phyloP scores from a whole-genome alignment of 2,888 invertebrate species.

The Ophion costatus region DNA sequence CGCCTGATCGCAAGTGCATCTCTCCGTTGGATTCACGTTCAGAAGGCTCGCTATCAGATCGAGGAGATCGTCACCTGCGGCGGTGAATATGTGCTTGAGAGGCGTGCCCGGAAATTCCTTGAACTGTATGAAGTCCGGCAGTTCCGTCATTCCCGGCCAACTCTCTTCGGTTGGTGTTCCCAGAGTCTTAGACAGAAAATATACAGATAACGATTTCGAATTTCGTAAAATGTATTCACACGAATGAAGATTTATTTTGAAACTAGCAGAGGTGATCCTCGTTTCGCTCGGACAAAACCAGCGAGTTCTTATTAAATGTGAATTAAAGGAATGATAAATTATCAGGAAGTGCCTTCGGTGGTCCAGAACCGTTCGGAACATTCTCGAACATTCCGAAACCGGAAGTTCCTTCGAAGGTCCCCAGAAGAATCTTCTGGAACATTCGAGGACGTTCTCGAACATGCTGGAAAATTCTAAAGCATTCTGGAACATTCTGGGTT shows the following conservation, averaged over 20 bases:
- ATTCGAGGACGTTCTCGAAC: too few relatives aligned
- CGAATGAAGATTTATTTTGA: not conserved
- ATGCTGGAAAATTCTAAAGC: too few relatives aligned
- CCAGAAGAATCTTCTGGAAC: too few relatives aligned
- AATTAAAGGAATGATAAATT: too few relatives aligned
- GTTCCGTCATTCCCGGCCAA: slow-evolving; percentile 93
- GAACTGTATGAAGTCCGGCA: slow-evolving; percentile 97
- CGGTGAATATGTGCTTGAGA: slow-evolving; percentile 96
- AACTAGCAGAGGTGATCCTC: too few relatives aligned
- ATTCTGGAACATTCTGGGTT: too few relatives aligned
- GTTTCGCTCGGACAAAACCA: too few relatives aligned
- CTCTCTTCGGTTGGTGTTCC: slow-evolving; percentile 96
- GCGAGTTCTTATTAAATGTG: too few relatives aligned
- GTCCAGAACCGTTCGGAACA: too few relatives aligned
- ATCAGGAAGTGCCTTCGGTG: too few relatives aligned
- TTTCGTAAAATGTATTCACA: not conserved
- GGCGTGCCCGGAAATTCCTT: slow-evolving; percentile 94
- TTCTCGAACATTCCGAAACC: too few relatives aligned
- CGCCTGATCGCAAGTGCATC: slow-evolving; percentile 93
- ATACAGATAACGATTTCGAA: not conserved
- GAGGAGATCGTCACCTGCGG: slow-evolving; percentile 96
- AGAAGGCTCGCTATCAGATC: slow-evolving; percentile 91
- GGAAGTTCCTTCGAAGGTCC: too few relatives aligned
- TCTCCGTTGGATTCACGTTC: slow-evolving; percentile 91
- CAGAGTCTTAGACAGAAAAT: slow-evolving; percentile 83